Conservation (phyloP, 2,888 invertebrate genomes). For the Campoplex nolae region DNA sequence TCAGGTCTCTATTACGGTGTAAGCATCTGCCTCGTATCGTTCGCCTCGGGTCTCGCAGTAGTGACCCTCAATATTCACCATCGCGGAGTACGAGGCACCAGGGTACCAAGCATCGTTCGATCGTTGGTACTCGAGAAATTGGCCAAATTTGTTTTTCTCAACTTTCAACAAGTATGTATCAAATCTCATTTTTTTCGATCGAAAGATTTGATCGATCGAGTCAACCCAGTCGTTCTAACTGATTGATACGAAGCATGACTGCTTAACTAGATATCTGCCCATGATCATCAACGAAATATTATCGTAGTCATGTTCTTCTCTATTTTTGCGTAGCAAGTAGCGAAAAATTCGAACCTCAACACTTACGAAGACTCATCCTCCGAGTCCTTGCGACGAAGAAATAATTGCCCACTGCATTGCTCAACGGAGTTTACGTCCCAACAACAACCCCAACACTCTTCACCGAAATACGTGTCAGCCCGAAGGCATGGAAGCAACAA, state of each 20-base stretch:
- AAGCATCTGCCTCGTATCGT: constrained; percentile 92
- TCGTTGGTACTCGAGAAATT: constrained; percentile 91
- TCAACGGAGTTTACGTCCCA: constrained; percentile 72
- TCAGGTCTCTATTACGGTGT: constrained; percentile 93
- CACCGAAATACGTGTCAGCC: constrained; percentile 73
- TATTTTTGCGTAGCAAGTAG: constrained; percentile 11
- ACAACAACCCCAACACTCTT: constrained; percentile 70
- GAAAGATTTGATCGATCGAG: too few species aligned
- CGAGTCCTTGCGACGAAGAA: constrained; percentile 75
- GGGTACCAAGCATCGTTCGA: constrained; percentile 90
- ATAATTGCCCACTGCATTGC: constrained; percentile 79
- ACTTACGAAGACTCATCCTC: constrained; percentile 66
- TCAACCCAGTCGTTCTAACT: too few species aligned
- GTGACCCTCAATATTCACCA: constrained; percentile 95
- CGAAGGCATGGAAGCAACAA: constrained; percentile 73
- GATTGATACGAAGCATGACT: too few species aligned
- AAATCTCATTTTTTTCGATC: too few species aligned
- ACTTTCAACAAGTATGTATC: constrained; percentile 86
- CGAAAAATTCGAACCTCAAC: constrained; percentile 56
- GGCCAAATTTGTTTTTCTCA: constrained; percentile 90
- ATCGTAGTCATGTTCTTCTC: background rate
- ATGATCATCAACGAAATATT: background rate
- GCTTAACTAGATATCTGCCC: background rate
- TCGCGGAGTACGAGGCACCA: constrained; percentile 92
- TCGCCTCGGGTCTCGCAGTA: constrained; percentile 92